Conservation (phyloP, 2,888 invertebrate species). For the Ferrisia virgata region DNA sequence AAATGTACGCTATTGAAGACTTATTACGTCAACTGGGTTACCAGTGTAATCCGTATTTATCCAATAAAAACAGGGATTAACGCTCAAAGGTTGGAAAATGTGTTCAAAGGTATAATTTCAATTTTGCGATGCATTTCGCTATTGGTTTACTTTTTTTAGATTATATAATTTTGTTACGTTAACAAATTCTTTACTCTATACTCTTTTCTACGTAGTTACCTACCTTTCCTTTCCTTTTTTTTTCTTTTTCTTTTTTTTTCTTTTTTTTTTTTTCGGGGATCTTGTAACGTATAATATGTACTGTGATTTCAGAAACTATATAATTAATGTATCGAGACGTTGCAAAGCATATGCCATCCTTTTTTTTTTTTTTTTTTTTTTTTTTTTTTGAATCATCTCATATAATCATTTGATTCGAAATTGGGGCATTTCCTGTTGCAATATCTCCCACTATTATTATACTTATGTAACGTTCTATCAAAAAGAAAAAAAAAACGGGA, state of each 20-base stretch:
- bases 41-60: constrained; percentile 22
- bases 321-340: constrained; percentile 13
- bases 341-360: not conserved
- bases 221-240: no score
- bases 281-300: constrained; percentile 38
- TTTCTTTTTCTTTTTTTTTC: not conserved
- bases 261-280: constrained; percentile 35
- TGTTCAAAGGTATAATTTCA: constrained; percentile 23
- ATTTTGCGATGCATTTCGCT: constrained; percentile 21
- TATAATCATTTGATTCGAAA: not conserved
- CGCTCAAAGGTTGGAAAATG: constrained; percentile 31
- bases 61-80: not conserved
- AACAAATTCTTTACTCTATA: constrained; percentile 32
- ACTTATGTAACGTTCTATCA: not conserved
- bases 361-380: no score
- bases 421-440: not conserved
- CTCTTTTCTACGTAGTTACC: constrained; percentile 41
- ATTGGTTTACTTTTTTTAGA: constrained; percentile 22
- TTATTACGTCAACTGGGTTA: not conserved
- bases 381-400: not conserved
- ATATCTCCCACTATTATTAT: constrained; percentile 9
- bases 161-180: constrained; percentile 24
- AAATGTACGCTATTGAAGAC: not conserved
- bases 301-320: constrained; percentile 45
- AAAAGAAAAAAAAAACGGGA: not conserved